Evolutionary conservation across 2,797 vertebrate species (phyloP), one percentile per base, ranked within the genome.

Genomic region (Avahi laniger): DNA sequence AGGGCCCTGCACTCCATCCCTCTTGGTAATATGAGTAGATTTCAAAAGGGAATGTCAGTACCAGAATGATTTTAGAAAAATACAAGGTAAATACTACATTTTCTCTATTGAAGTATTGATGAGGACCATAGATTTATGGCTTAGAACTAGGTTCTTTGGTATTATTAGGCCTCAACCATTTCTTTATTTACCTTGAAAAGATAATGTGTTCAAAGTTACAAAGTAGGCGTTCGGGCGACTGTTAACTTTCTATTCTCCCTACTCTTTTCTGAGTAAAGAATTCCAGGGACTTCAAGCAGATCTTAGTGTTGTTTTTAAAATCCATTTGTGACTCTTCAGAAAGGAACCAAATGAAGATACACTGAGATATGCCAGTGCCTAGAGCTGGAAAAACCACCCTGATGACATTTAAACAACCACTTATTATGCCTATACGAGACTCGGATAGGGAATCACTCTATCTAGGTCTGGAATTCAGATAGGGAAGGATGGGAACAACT

Each of bases 11-110:
- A 22, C 9, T 22, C 30, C 69, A 28, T 41, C 15, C 38, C 26
- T 38, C n/a, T 48, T 50, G 24, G 48, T 65, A 50, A 14, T 67
- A 61, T 72, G 54, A 52, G 2, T 54, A 78, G 11, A 70, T 6
- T 75, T 89, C 41, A 80, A 61, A 94, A 73, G 33, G 26, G 26
- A 48, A 80, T 14, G 24, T 33, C 26, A 17, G 61, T 50, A 4
- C 33, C 41, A 35, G 54, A 79, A 43, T 73, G 79, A 79, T 72
- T 95, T 65, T 81, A 65, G 87, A 81, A 95, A 94, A 57, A 26
- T 33, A 75, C 7, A 28, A 79, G 43, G 5, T 35, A 50, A 61
- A 63, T 67, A 50, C 46, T 85, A 17, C 7, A 12, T 79, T 78
- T 78, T 80, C 13, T 48, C 41, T 10, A 1, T 43, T 67, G 18